Base-by-base conservation (phyloP, 2,888 invertebrate genomes). In the Ephialtes manifestator region DNA sequence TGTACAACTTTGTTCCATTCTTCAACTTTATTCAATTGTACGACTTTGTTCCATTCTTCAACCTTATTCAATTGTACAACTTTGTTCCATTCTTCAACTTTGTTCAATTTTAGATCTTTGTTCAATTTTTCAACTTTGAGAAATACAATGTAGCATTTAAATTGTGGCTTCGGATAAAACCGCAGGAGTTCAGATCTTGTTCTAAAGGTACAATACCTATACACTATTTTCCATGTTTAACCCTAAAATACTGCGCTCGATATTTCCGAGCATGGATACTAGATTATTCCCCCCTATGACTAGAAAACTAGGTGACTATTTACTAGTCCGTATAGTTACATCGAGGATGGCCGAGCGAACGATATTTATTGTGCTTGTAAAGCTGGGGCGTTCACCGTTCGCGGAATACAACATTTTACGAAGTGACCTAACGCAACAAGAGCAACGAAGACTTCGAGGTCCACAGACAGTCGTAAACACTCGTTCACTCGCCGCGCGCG, bases 301-400 rank as follows among this genome's bases (percentile, higher is more conserved):
- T 24, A 24, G 48, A 51, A 60, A 74, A 39, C 31, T 65, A 60
- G 43, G 46, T 80, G 65, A 51, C 63, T 48, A 67, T 83, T 20
- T 67, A 65, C 65, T 83, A 67, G 67, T 60, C 35, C 67, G 55
- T 20, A 55, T 74, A 39, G 80, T 80, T 55, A 60, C 63, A 51
- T 53, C 43, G 78, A 68, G 39, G 53, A 72, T 39, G 65, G 65
- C 39, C 60, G 67, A 65, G 51, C 39, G 53, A 70, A 55, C 53
- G 79, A 75, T 83, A 71, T 79, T 79, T 83, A 79, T 83, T 35
- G 83, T 46, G 63, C 55, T 71, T 75, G 83, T 71, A 71, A 70
- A 20, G 55, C 70, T 75, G 60, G 83, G 63, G 71, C 71, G 71
- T 76, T 58, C 68, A 31, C 39, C 55, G 68, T 46, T 78, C 20